These are phyloP conservation scores for Triops longicaudatus DNA, from an alignment of 1,140 invertebrate species.

Conservation along the genomic window DNA sequence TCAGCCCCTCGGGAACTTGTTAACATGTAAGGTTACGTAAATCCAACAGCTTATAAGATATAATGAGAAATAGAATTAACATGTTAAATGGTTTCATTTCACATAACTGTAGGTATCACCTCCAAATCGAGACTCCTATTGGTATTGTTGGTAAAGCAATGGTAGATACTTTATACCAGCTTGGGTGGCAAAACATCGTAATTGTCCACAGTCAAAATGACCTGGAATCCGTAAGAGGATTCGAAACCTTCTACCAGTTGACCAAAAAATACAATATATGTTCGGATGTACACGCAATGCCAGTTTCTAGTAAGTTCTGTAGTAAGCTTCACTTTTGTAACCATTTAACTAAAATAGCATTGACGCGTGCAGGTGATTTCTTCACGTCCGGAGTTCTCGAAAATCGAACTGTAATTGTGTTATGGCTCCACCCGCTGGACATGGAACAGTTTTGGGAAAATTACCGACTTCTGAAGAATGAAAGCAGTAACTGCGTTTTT, in stretches of 20 bases:
- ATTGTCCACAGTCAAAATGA: constrained; percentile 37
- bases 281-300: constrained; percentile 28
- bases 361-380: neutral
- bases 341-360: no score
- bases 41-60: constrained; percentile 10
- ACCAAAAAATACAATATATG: constrained; percentile 34
- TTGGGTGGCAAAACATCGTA: constrained; percentile 41
- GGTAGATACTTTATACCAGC: constrained; percentile 36
- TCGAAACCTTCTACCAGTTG: constrained; percentile 35
- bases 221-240: constrained; percentile 33
- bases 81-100: constrained; percentile 18
- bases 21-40: neutral
- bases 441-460: neutral
- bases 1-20: neutral
- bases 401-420: neutral
- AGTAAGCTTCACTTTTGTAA: no score
- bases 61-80: no score
- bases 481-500: neutral
- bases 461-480: neutral
- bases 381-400: neutral
- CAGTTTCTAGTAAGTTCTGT: neutral
- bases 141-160: constrained; percentile 34
- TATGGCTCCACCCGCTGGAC: neutral
- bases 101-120: constrained; percentile 19
- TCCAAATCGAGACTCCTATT: constrained; percentile 31